Percentiles rank a stretch among this genome's conserved stretches.
Conservation (phyloP, 2,797 vertebrate species). For the Enteromius radiatus region DNA sequence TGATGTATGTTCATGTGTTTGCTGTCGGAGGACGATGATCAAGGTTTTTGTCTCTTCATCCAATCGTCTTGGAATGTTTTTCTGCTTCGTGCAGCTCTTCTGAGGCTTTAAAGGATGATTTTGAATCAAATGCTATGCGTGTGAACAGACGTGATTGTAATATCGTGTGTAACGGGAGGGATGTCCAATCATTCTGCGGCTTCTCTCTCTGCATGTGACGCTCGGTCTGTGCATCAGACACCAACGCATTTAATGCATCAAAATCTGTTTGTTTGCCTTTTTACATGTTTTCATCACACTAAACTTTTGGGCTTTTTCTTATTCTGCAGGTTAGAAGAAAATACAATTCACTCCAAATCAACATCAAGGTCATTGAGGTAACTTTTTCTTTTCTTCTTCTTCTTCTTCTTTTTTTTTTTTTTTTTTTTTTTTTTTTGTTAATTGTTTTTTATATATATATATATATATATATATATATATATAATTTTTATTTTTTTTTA, state of each 20-base stretch:
- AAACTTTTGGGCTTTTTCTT: constrained; percentile 50
- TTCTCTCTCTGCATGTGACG: constrained; percentile 1
- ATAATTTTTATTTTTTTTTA: too few relatives aligned
- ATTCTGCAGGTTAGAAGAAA: constrained; percentile 79
- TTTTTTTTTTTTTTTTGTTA: too few relatives aligned
- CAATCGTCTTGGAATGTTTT: not conserved
- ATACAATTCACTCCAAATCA: constrained; percentile 80
- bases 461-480: too few relatives aligned
- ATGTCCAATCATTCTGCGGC: not conserved
- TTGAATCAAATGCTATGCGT: not conserved
- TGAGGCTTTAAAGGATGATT: not conserved
- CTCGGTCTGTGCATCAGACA: constrained; percentile 9
- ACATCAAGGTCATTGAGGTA: constrained; percentile 78
- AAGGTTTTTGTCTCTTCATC: not conserved
- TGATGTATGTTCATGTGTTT: not conserved
- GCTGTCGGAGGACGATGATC: not conserved
- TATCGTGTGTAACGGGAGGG: not conserved
- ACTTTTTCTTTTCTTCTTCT: constrained; percentile 5
- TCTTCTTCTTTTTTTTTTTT: too few relatives aligned
- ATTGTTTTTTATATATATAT: too few relatives aligned
- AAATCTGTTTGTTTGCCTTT: not conserved
- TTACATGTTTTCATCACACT: not conserved
- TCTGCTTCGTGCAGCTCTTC: not conserved
- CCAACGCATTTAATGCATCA: not conserved
- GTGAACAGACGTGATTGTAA: not conserved